Evolutionary conservation across 2,797 vertebrate genomes (phyloP), one percentile per base, ranked within the genome.

Genomic region (Discoglossus pictus): DNA sequence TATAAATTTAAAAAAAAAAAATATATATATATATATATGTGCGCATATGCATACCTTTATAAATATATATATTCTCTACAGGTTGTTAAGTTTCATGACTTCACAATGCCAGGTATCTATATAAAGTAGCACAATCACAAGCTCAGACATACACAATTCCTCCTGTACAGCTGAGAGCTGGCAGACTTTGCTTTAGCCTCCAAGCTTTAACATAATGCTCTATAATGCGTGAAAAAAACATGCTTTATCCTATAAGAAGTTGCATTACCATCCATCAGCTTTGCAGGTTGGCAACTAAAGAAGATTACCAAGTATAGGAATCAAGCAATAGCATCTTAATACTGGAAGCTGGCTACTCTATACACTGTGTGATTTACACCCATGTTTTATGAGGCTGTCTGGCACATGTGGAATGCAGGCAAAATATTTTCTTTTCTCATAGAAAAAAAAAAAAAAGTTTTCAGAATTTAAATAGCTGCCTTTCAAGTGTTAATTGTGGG

Each of bases 241-340:
- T 83, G 80, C 87, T 88, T 87, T 83, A 88, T 74, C 76, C 25
- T 72, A 63, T 77, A 56, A 76, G 79, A 74, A 73, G 79, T 78
- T 78, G 80, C 76, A 71, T 44, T 35, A 52, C 74, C 42, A 64
- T 58, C 61, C 61, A 44, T 36, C 68, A 44, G 68, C 68, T 64
- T 64, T 71, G 60, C 44, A 48, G 43, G 52, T 39, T 64, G 52
- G 35, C 61, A 65, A 59, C 36, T n/a, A 64, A 71, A 59, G 53
- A 64, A 56, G 68, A 71, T 71, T 71, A 71, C 8, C 8, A 36
- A 64, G 24, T 43, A 24, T 18, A 50, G 60, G 18, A 53, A 53
- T 21, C 39, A 61, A 59, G 51, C 46, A 60, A 44, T n/a, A 47
- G 53, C 40, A 61, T 43, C 61, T 64, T 64, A 64, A 44, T 48